These are phyloP conservation scores for Steinernema khuongi DNA, from an alignment of 1,140 invertebrate species.

Conservation along the genomic window DNA sequence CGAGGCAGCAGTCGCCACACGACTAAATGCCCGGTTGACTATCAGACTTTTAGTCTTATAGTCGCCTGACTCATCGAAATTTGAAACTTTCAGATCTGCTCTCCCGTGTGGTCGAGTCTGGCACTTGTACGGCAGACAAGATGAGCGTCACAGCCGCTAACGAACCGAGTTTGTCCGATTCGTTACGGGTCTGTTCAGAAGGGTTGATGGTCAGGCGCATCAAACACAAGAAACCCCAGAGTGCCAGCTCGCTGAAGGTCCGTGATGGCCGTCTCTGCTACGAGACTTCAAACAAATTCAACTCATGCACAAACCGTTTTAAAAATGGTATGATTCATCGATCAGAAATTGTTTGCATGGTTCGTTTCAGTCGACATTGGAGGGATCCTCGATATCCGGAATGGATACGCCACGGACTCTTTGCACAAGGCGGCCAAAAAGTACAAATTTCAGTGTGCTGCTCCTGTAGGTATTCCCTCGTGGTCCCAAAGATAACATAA, in stretches of 20 bases:
- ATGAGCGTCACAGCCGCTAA: not conserved
- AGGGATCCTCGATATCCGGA: conserved; percentile 50
- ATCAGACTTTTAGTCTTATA: not conserved
- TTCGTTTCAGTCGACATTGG: conserved; percentile 41
- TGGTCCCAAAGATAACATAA: not conserved
- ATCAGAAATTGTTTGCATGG: not conserved
- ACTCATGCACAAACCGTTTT: not conserved
- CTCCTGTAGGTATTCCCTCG: conserved; percentile 39
- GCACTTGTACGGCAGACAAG: too few species aligned
- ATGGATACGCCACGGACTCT: conserved; percentile 54
- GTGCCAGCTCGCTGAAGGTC: not conserved
- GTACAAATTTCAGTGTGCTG: conserved; percentile 46
- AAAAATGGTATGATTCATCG: not conserved
- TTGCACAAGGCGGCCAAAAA: conserved; percentile 49
- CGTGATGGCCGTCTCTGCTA: not conserved
- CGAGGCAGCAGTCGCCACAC: not conserved
- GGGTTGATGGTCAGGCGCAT: not conserved
- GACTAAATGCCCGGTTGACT: not conserved
- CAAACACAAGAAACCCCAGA: not conserved
- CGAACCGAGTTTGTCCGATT: not conserved
- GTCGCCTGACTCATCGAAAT: not conserved
- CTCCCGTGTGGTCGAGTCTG: too few species aligned
- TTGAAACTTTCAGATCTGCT: not conserved
- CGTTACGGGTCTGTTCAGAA: not conserved
- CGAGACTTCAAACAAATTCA: conserved; percentile 8